Evolutionary conservation across 2,113 vertebrate genomes (phyloP).

Genomic region (Eulemur macaco): DNA sequence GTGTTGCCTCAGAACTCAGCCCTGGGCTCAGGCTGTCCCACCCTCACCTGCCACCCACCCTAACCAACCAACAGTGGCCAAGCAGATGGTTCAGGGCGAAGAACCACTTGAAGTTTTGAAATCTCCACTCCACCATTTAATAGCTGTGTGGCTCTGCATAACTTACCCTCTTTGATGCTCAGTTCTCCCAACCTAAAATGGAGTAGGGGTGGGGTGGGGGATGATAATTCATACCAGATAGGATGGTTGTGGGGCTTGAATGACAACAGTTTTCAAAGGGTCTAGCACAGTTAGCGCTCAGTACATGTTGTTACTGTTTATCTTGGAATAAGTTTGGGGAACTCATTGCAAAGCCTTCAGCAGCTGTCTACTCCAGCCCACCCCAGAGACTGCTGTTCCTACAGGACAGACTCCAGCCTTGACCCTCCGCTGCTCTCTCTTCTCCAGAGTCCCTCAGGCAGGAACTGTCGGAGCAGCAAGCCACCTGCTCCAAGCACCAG

Average conservation of each 20-base stretch:
- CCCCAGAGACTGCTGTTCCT: background rate
- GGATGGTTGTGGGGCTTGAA: background rate
- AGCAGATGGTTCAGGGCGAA: background rate
- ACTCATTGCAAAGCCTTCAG: background rate
- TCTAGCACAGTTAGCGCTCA: background rate
- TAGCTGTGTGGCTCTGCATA: background rate
- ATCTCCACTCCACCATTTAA: no score
- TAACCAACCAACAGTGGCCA: background rate
- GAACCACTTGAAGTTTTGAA: background rate
- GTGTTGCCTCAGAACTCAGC: background rate
- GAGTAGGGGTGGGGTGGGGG: background rate
- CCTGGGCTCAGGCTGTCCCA: background rate
- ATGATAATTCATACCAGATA: background rate
- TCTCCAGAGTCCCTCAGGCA: constrained; percentile 90
- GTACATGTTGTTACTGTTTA: background rate
- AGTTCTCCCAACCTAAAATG: background rate
- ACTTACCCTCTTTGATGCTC: background rate
- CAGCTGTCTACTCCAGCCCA: background rate
- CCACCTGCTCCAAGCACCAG: constrained; percentile 89
- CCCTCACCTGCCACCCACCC: background rate
- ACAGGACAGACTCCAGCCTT: background rate
- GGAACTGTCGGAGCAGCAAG: constrained; percentile 91
- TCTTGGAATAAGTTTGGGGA: background rate
- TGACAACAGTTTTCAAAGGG: background rate
- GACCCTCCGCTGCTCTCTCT: background rate